Conservation (phyloP, 2,888 invertebrate species). For the Cremastobaeus sp. region DNA sequence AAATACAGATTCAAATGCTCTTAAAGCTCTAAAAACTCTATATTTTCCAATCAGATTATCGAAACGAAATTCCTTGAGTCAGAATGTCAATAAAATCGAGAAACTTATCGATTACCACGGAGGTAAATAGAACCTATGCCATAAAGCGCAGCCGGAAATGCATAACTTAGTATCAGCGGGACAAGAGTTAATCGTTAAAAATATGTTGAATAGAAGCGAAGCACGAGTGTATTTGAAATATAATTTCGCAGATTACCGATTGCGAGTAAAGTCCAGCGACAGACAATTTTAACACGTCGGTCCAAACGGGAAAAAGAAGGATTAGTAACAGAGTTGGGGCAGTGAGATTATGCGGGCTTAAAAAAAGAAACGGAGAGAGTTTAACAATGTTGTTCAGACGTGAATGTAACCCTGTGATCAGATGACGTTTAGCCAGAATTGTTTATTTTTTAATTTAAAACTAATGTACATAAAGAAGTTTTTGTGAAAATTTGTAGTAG, state of each 20-base stretch:
- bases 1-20: too few species aligned
- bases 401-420: too few species aligned
- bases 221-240: slow-evolving; percentile 65
- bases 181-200: slow-evolving; percentile 73
- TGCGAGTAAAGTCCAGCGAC: slow-evolving; percentile 17
- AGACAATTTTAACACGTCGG: slow-evolving; percentile 40
- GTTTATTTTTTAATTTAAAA: too few species aligned
- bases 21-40: too few species aligned
- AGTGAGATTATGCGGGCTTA: slow-evolving; percentile 29
- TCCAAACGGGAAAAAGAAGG: slow-evolving; percentile 50
- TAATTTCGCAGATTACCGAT: slow-evolving; percentile 73
- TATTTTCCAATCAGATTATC: too few species aligned
- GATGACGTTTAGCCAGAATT: too few species aligned
- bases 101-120: slow-evolving; percentile 56
- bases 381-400: slow-evolving; percentile 29
- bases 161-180: slow-evolving; percentile 74
- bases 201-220: slow-evolving; percentile 65
- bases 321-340: slow-evolving; percentile 39
- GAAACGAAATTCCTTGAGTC: slow-evolving; percentile 23
- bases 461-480: too few species aligned
- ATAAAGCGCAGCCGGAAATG: slow-evolving; percentile 68
- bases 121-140: slow-evolving; percentile 31
- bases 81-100: slow-evolving; percentile 52
- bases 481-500: too few species aligned
- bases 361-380: slow-evolving; percentile 10